A percentile compares a stretch with the other conserved stretches of the same genome.
Conservation (phyloP, 2,888 invertebrate genomes). For the Dendrolimus pini region DNA sequence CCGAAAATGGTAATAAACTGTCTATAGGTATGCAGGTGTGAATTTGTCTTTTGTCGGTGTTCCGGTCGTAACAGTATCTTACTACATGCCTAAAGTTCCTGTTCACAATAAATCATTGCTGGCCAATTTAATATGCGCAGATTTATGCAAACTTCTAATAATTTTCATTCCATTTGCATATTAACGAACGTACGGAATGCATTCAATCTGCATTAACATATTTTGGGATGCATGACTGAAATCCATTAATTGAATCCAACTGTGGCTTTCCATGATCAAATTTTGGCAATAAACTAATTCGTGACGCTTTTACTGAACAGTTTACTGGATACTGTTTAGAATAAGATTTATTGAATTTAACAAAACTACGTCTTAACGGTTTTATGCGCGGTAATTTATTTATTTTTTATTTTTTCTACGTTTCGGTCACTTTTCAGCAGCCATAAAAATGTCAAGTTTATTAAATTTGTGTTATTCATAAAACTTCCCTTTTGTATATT, state of each 20-base stretch:
- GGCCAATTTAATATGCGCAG: constrained; percentile 1
- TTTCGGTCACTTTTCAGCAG: too few relatives aligned
- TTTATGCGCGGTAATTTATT: too few relatives aligned
- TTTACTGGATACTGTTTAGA: not conserved
- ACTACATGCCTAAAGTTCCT: too few relatives aligned
- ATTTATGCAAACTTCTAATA: constrained; percentile 17
- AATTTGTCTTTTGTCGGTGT: too few relatives aligned
- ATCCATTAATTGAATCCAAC: constrained; percentile 2
- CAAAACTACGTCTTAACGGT: not conserved
- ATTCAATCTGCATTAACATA: constrained; percentile 21
- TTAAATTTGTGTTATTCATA: too few relatives aligned
- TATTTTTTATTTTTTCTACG: too few relatives aligned
- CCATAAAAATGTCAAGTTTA: too few relatives aligned
- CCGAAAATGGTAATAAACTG: too few relatives aligned
- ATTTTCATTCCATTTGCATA: constrained; percentile 28
- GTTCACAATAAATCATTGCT: not conserved
- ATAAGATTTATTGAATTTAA: not conserved
- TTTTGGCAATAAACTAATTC: not conserved
- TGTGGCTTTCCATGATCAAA: not conserved
- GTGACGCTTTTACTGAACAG: not conserved
- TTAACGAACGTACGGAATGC: constrained; percentile 23
- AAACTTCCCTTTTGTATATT: too few relatives aligned
- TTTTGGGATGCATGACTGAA: constrained; percentile 11
- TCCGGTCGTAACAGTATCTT: too few relatives aligned
- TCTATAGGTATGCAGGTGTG: too few relatives aligned